Evolutionary conservation across 2,113 vertebrate species (phyloP), one percentile per base, ranked within the genome.

Genomic region (Pluvialis apricaria): DNA sequence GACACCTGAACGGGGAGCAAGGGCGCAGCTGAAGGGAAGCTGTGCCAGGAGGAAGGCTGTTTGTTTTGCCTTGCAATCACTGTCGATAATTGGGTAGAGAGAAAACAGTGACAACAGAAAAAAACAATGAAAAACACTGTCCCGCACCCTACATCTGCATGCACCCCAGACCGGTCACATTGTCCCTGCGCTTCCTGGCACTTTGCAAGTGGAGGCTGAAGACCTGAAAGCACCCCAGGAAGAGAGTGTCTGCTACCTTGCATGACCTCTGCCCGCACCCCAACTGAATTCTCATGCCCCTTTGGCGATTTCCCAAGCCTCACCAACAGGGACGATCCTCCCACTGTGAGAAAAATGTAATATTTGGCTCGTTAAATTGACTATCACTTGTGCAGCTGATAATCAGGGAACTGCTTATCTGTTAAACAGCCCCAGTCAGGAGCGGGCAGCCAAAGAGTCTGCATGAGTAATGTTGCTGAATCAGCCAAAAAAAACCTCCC

Each of bases 1-100:
- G 15, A 10, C 72, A 66, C 42, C 55, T 70, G 69, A 72, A 31
- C 0, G 0, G 31, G 34, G 34, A 86, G 5, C 0, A 0, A 81
- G 24, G 26, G 77, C 7, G 8, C 49, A 69, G 54, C 10, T 65
- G 32, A 55, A 29, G 11, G n/a, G 19, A 77, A 88, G 44, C 22
- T 72, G 3, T 80, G 49, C 20, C 62, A 70, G 49, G n/a, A 66
- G 25, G 44, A 81, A 79, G 9, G 49, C 15, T 55, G 22, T 36
- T 82, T 38, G 6, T 14, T 72, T 72, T 68, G 5, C 21, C 9
- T 69, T 57, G n/a, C 13, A 72, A 15, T 42, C 25, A 19, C 16
- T 6, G 1, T 24, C 1, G 2, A 22, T 84, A 89, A 58, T 0
- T 28, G 17, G 13, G 15, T 51, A 52, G 26, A 47, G 11, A 42